Conservation (phyloP, 2,888 invertebrate genomes). For the Andrena hattorfiana region DNA sequence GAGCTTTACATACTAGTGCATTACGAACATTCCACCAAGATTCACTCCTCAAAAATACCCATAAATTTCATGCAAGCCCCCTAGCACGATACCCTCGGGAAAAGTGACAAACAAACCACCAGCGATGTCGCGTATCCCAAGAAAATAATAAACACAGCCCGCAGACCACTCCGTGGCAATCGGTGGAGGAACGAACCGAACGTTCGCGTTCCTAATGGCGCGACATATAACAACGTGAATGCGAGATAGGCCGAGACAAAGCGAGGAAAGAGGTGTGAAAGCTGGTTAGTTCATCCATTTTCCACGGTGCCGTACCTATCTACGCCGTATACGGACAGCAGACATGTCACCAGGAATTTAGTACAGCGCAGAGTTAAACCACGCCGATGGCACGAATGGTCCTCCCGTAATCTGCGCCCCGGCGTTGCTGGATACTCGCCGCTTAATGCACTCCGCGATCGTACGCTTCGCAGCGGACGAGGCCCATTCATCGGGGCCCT, state of each 20-base stretch:
- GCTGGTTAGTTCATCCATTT: slow-evolving; percentile 52
- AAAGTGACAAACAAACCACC: background rate
- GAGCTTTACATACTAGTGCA: background rate
- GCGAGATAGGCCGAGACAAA: slow-evolving; percentile 19
- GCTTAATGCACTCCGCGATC: slow-evolving; percentile 50
- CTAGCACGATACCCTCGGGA: background rate
- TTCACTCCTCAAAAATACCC: background rate
- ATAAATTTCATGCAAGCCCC: background rate
- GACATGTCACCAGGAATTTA: slow-evolving; percentile 46
- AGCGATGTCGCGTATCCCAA: background rate
- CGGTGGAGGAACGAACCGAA: background rate
- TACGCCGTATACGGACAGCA: slow-evolving; percentile 10
- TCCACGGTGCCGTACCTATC: slow-evolving; percentile 30
- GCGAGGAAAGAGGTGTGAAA: slow-evolving; percentile 30
- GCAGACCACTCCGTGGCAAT: background rate
- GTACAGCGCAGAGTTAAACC: slow-evolving; percentile 42
- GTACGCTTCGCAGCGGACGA: slow-evolving; percentile 27
- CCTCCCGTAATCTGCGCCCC: slow-evolving; percentile 51
- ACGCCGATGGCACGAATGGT: slow-evolving; percentile 42
- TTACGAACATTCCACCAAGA: background rate
- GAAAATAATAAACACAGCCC: background rate
- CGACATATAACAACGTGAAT: slow-evolving; percentile 19
- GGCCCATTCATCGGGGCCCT: slow-evolving; percentile 46
- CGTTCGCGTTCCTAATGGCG: slow-evolving; percentile 25
- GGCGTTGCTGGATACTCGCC: slow-evolving; percentile 17